phyloP scores from a whole-genome alignment of 2,888 invertebrate species.

The Siphonodentalium dalli region DNA sequence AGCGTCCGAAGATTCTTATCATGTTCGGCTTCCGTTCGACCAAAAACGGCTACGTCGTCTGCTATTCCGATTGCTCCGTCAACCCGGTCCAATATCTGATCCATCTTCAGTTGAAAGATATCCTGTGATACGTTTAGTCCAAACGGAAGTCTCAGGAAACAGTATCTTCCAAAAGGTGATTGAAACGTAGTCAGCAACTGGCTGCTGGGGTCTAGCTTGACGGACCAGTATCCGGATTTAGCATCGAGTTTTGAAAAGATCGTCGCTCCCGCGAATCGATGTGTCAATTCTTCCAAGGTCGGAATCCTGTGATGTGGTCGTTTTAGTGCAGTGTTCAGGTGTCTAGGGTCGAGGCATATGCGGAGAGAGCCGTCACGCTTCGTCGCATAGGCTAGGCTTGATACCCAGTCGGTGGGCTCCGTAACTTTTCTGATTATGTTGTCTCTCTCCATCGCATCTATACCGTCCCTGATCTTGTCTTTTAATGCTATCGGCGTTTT shows the following conservation, averaged over 20 bases:
- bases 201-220: slow-evolving; percentile 14
- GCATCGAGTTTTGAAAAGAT: slow-evolving; percentile 30
- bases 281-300: slow-evolving; percentile 30
- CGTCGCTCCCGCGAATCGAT: slow-evolving; percentile 17
- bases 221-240: slow-evolving; percentile 28
- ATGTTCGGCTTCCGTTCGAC: slow-evolving; percentile 12
- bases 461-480: slow-evolving; percentile 9
- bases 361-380: slow-evolving; percentile 11
- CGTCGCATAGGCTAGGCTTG: slow-evolving; percentile 6
- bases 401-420: slow-evolving; percentile 18
- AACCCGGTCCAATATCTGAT: slow-evolving; percentile 17
- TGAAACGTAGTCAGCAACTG: slow-evolving; percentile 28
- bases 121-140: slow-evolving; percentile 21
- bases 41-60: slow-evolving; percentile 17
- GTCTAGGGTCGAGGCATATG: slow-evolving; percentile 24
- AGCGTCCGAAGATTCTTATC: slow-evolving; percentile 13
- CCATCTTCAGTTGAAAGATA: slow-evolving; percentile 27
- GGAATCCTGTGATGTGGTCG: slow-evolving; percentile 23
- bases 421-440: slow-evolving; percentile 16
- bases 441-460: slow-evolving; percentile 17
- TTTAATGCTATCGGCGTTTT: slow-evolving; percentile 5
- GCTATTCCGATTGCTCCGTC: slow-evolving; percentile 16
- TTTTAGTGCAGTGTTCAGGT: slow-evolving; percentile 24
- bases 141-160: slow-evolving; percentile 24
- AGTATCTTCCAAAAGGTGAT: slow-evolving; percentile 25